Evolutionary conservation across 1,140 invertebrate species (phyloP), one percentile per base, ranked within the genome.

Genomic region (Lepidurus apus): DNA sequence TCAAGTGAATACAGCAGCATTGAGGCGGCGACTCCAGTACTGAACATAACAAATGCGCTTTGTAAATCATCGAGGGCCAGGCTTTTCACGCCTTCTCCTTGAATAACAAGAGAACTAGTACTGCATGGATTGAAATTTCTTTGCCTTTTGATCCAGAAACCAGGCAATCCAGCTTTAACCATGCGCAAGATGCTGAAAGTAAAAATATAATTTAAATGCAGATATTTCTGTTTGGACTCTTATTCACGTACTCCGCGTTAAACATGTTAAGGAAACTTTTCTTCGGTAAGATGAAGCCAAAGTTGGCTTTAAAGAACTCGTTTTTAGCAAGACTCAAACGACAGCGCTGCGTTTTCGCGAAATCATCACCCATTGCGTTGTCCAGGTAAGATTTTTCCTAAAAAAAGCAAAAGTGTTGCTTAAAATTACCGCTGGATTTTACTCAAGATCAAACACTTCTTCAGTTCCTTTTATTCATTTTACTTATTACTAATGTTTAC

Each of bases 351-450:
- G 78, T 81, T 13, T 44, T 11, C 44, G 79, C 43, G 77, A 81
- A 85, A 78, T 84, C 84, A 8, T 80, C 45, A 21, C 81, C 81
- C 73, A 85, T 79, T 13, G 83, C 83, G 10, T 83, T 82, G 47
- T 84, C 82, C 10, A 85, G 79, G 77, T 79, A 83, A 0, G 83
- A 84, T 79, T 82, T 82, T 80, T 85, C 84, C 84, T 85, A 42
- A 44, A 44, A 47, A 2, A 47, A 17, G 17, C 10, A 10, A 17
- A 47, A 17, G 4, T 10, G 2, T 17, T 2, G 45, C 45, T 47
- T 47, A 47, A 34, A 34, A 4, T 10, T 47, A 8, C 45, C 10
- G 1, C 10, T 47, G 6, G 34, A 34, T 34, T 34, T 34, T 47
- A 47, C 10, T 11, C 45, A 47, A 47, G 17, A 11, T 47, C 45